Percentiles rank a stretch among this genome's conserved stretches.
These are phyloP conservation scores for Apeltes quadracus DNA, from an alignment of 2,113 vertebrate species.

Conservation along the genomic window DNA sequence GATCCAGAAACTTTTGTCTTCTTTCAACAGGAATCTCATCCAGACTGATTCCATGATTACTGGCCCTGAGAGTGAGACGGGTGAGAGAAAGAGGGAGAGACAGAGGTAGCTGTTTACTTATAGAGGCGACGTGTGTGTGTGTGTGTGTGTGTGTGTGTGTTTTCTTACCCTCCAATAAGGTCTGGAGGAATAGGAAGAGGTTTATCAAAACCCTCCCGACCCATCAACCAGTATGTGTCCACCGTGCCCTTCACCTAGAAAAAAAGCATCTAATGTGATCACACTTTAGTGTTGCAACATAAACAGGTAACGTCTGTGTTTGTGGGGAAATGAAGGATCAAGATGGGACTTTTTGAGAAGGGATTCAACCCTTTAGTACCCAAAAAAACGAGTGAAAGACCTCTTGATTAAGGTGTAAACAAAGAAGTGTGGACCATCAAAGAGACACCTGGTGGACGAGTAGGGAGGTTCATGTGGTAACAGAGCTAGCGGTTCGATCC, in stretches of 20 bases:
- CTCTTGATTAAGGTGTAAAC: too few species aligned
- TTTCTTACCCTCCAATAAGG: slow-evolving; percentile 57
- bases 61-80: slow-evolving; percentile 69
- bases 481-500: too few species aligned
- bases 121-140: not conserved
- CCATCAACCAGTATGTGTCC: slow-evolving; percentile 70
- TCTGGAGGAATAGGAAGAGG: slow-evolving; percentile 72
- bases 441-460: too few species aligned
- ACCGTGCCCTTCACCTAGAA: slow-evolving; percentile 56
- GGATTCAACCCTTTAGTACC: too few species aligned
- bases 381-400: too few species aligned
- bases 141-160: not conserved
- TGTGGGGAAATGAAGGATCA: too few species aligned
- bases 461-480: too few species aligned
- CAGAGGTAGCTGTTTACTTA: not conserved
- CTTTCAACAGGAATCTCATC: slow-evolving; percentile 85
- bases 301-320: not conserved
- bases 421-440: too few species aligned
- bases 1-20: slow-evolving; percentile 80
- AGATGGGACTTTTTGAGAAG: too few species aligned
- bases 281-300: not conserved
- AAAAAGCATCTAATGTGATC: not conserved
- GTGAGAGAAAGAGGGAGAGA: not conserved
- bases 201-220: slow-evolving; percentile 66
- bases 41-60: slow-evolving; percentile 86